Evolutionary conservation across 92 coral and sea anemone species (phyloP).

Genomic region (Umimayanthus kanabou): DNA sequence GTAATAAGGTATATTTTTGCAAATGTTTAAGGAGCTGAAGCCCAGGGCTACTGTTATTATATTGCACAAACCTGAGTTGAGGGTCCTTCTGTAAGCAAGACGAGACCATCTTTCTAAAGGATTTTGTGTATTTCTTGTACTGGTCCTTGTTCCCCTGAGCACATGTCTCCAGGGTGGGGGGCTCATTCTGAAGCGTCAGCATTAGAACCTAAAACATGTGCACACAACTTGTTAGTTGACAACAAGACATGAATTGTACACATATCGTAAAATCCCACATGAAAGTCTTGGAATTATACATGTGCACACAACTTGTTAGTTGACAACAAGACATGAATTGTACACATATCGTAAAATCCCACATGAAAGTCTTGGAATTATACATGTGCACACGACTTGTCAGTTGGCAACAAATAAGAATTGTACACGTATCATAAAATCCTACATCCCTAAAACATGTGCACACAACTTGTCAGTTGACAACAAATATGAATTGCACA

Average conservation of each 20-base stretch:
- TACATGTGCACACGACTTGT: not conserved
- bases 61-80: slow-evolving; percentile 60
- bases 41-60: too few species aligned
- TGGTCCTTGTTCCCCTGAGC: slow-evolving; percentile 75
- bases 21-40: too few species aligned
- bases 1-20: too few species aligned
- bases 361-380: too few species aligned
- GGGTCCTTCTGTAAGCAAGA: slow-evolving; percentile 89
- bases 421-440: too few species aligned
- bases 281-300: not conserved
- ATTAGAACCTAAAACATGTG: slow-evolving; percentile 70
- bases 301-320: not conserved
- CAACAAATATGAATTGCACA: not conserved
- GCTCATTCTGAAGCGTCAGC: slow-evolving; percentile 97
- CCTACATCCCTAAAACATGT: not conserved
- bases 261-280: too few species aligned
- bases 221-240: not conserved
- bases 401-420: not conserved
- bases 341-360: too few species aligned
- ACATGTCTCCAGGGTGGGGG: slow-evolving; percentile 88
- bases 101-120: slow-evolving; percentile 84
- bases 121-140: slow-evolving; percentile 82
- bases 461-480: not conserved
- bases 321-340: not conserved
- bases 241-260: not conserved